Percentiles rank a stretch among this genome's conserved stretches.
Evolutionary conservation across 2,888 invertebrate genomes (phyloP).

Genomic region (Parnassius apollo): DNA sequence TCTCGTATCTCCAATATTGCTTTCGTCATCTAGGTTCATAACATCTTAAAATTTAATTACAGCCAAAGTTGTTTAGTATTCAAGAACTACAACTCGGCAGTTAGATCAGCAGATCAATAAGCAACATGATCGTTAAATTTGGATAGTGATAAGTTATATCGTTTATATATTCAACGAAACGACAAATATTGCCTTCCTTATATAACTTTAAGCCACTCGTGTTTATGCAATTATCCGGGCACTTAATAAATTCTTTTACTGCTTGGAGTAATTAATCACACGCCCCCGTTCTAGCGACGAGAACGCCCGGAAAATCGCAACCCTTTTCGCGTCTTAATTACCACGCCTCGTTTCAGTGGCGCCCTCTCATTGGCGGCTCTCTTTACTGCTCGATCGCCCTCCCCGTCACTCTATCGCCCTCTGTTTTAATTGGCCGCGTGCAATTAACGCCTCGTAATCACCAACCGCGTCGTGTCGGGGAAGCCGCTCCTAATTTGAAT

Average conservation of each 20-base stretch:
- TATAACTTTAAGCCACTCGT: too few species aligned
- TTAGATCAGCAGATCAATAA: too few species aligned
- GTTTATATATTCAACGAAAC: too few species aligned
- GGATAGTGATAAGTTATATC: too few species aligned
- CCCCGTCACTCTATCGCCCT: slow-evolving; percentile 60
- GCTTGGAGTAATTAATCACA: slow-evolving; percentile 66
- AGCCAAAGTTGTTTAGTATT: too few species aligned
- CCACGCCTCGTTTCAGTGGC: slow-evolving; percentile 74
- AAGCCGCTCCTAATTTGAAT: slow-evolving; percentile 73
- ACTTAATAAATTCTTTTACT: slow-evolving; percentile 43
- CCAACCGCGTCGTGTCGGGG: slow-evolving; percentile 69
- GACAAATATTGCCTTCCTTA: too few species aligned
- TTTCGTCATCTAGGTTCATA: too few species aligned
- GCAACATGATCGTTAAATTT: too few species aligned
- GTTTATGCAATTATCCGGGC: background rate
- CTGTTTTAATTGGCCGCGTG: slow-evolving; percentile 73
- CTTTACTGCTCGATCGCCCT: slow-evolving; percentile 58
- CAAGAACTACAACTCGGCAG: too few species aligned
- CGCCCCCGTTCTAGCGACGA: slow-evolving; percentile 46
- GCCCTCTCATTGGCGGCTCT: slow-evolving; percentile 60
- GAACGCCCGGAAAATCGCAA: slow-evolving; percentile 75
- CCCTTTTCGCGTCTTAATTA: slow-evolving; percentile 79
- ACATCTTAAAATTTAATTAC: too few species aligned
- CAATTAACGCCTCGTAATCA: slow-evolving; percentile 77
- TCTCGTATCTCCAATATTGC: too few species aligned